Evolutionary conservation across 2,888 invertebrate species (phyloP).

Genomic region (Gortyna flavago): DNA sequence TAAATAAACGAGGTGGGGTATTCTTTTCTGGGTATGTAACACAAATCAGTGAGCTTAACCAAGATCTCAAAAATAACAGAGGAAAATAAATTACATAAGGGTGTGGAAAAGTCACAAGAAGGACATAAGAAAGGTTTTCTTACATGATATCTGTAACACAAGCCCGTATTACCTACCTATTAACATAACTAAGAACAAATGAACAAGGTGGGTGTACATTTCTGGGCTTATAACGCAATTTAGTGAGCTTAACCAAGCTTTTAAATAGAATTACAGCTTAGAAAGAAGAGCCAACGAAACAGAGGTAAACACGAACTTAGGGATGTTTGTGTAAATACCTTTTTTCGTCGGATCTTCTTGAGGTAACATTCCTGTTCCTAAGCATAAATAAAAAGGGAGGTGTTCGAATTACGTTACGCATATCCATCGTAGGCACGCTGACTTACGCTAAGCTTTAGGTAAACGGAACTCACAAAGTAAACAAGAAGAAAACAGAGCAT

Average conservation of each 20-base stretch:
- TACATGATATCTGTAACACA: not conserved
- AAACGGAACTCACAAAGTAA: not conserved
- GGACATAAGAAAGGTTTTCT: not conserved
- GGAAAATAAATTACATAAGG: not conserved
- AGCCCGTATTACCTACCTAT: not conserved
- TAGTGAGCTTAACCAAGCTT: conserved; percentile 5
- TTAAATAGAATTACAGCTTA: conserved; percentile 12
- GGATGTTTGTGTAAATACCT: not conserved
- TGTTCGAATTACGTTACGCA: not conserved
- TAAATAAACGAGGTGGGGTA: not conserved
- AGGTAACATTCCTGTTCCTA: not conserved
- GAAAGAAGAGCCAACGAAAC: conserved; percentile 10
- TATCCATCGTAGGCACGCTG: conserved; percentile 8
- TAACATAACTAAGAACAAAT: not conserved
- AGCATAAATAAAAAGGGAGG: conserved; percentile 5
- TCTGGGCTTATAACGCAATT: conserved; percentile 8
- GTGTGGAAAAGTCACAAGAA: not conserved
- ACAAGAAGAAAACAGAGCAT: not conserved
- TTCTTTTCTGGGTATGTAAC: conserved; percentile 11
- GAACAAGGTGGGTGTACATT: conserved; percentile 16
- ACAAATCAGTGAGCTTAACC: conserved; percentile 11
- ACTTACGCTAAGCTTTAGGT: conserved; percentile 10
- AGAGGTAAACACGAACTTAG: conserved; percentile 6
- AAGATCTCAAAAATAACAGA: not conserved
- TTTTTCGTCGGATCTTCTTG: conserved; percentile 22